Conservation (phyloP, 2,888 invertebrate genomes). For the Enchytraeus crypticus region DNA sequence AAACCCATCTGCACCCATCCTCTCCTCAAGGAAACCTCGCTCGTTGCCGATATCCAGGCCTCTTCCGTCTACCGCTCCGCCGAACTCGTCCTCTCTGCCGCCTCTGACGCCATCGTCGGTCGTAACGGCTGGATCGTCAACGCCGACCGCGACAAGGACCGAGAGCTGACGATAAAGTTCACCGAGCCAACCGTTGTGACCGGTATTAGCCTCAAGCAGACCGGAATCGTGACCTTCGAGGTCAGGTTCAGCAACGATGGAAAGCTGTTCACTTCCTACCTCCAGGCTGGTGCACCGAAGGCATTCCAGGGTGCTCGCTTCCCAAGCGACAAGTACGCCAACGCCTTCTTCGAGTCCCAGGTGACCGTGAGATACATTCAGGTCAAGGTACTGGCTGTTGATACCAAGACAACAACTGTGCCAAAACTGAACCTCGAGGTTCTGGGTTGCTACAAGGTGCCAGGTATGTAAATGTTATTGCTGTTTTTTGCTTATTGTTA, state of each 20-base stretch:
- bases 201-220: neutral
- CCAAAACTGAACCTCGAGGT: slow-evolving; percentile 4
- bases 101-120: neutral
- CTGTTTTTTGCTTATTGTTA: no score
- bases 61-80: neutral
- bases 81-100: neutral
- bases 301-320: slow-evolving; percentile 1
- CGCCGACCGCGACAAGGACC: neutral
- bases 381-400: neutral
- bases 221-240: neutral
- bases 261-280: neutral
- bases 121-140: neutral
- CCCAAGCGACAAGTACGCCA: neutral
- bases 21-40: neutral
- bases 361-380: neutral
- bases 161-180: slow-evolving; percentile 1
- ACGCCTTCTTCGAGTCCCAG: neutral
- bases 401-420: neutral
- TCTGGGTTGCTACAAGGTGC: slow-evolving; percentile 1
- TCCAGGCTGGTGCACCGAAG: neutral
- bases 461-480: neutral
- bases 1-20: slow-evolving; percentile 1
- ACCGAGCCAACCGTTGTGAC: neutral
- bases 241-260: slow-evolving; percentile 2
- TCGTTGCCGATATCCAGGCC: neutral